These are phyloP conservation scores for Ivindomyrus marchei DNA, from an alignment of 2,113 vertebrate species.

Conservation along the genomic window DNA sequence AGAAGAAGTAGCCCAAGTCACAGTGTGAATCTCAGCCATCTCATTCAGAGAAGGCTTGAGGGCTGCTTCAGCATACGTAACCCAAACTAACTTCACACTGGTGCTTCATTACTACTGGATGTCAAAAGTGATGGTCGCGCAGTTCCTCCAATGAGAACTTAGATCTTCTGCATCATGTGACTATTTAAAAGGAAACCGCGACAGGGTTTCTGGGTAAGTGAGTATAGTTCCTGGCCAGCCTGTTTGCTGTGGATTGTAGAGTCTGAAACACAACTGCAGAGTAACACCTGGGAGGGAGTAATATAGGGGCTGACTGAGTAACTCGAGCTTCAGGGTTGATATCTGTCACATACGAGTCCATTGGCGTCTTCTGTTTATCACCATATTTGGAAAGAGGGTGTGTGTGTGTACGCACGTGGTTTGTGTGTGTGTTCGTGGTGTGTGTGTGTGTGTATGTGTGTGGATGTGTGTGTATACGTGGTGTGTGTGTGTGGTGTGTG, in stretches of 20 bases:
- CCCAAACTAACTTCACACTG: not conserved
- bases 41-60: not conserved
- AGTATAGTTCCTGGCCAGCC: not conserved
- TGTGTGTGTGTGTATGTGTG: not conserved
- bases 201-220: not conserved
- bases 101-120: not conserved
- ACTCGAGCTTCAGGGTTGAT: not conserved
- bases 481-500: not conserved
- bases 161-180: not conserved
- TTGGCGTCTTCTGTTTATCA: not conserved
- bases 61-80: not conserved
- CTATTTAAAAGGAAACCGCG: not conserved
- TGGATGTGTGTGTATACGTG: too few species aligned
- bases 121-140: not conserved
- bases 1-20: not conserved
- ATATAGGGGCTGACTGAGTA: not conserved
- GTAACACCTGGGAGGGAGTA: not conserved
- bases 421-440: too few species aligned
- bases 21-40: not conserved
- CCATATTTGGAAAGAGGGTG: not conserved
- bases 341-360: not conserved
- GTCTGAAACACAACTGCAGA: not conserved
- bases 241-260: not conserved
- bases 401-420: not conserved
- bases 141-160: not conserved